Conservation (phyloP, 2,888 invertebrate species). For the Amblyteles armatorius region DNA sequence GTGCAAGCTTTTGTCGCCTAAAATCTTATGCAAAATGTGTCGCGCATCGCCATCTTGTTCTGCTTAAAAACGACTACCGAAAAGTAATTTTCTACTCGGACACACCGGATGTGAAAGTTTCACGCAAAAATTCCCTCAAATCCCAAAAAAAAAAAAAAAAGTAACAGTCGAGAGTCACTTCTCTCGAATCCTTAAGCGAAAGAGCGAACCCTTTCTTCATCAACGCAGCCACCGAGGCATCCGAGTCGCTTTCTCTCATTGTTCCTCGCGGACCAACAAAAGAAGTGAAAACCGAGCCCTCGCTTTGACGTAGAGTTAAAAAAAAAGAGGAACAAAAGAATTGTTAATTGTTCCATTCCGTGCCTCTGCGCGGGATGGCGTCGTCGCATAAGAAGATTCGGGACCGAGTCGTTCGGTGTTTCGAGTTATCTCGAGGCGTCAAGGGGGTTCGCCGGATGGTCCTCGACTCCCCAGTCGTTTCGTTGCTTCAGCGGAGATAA, state of each 20-base stretch:
- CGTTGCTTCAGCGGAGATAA: neutral
- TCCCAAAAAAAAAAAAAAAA: neutral
- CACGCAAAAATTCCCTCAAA: neutral
- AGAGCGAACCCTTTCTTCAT: neutral
- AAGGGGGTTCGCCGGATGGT: constrained; percentile 10
- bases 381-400: constrained; percentile 57
- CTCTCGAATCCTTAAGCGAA: neutral
- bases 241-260: neutral
- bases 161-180: neutral
- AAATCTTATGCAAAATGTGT: no score
- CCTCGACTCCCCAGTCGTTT: constrained; percentile 30
- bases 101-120: neutral
- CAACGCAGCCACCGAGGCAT: neutral
- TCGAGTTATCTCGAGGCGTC: constrained; percentile 37
- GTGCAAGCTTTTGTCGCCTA: no score
- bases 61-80: neutral
- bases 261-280: neutral
- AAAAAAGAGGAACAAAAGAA: constrained; percentile 57
- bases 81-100: neutral
- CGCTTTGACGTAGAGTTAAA: constrained; percentile 5
- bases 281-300: neutral
- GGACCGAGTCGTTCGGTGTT: neutral
- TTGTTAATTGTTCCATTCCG: constrained; percentile 64
- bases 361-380: constrained; percentile 46
- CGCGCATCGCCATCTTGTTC: no score